Evolutionary conservation across 2,113 vertebrate genomes (phyloP).

Genomic region (Lepus americanus): DNA sequence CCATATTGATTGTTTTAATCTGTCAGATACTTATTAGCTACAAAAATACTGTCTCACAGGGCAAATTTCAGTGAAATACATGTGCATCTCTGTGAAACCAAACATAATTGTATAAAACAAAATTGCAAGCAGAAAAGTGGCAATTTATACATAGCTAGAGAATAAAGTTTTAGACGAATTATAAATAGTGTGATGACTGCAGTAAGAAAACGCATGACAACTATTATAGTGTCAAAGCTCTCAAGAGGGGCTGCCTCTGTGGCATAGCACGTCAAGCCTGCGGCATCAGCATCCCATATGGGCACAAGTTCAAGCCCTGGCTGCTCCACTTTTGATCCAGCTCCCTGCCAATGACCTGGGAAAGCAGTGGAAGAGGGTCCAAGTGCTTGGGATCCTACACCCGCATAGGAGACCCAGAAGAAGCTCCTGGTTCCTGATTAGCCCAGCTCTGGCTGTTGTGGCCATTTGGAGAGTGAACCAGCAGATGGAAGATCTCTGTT

Average conservation of each 20-base stretch:
- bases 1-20: constrained; percentile 36
- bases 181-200: neutral
- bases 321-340: too few relatives aligned
- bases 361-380: too few relatives aligned
- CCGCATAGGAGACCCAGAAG: too few relatives aligned
- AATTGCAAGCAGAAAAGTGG: constrained; percentile 44
- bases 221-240: neutral
- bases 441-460: too few relatives aligned
- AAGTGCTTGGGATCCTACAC: too few relatives aligned
- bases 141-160: neutral
- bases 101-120: constrained; percentile 14
- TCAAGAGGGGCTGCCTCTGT: neutral
- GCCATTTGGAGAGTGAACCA: too few relatives aligned
- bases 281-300: too few relatives aligned
- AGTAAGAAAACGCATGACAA: neutral
- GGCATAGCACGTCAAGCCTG: too few relatives aligned
- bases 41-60: neutral
- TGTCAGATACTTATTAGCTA: constrained; percentile 16
- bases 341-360: too few relatives aligned
- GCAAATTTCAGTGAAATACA: constrained; percentile 49
- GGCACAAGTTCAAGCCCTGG: too few relatives aligned
- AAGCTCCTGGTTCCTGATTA: too few relatives aligned
- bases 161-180: constrained; percentile 26
- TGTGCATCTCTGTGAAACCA: neutral
- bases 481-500: too few relatives aligned